Evolutionary conservation across 2,797 vertebrate species (phyloP).

Genomic region (Gobio occitaniae): DNA sequence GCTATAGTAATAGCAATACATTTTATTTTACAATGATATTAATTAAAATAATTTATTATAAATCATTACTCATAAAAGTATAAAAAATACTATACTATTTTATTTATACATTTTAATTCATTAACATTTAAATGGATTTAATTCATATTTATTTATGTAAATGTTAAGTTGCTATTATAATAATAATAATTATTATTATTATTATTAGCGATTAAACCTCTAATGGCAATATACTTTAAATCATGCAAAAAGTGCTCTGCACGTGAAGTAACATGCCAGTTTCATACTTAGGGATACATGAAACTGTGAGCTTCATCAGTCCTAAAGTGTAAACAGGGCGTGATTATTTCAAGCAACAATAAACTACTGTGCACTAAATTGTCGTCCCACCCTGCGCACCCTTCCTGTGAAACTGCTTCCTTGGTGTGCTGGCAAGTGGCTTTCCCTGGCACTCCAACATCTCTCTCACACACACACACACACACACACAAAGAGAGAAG

Average conservation of each 20-base stretch:
- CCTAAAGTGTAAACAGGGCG: conserved; percentile 1
- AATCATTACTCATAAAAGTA: background rate
- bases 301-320: background rate
- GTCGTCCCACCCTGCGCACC: background rate
- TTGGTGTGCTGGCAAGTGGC: background rate
- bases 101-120: background rate
- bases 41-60: background rate
- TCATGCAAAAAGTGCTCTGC: background rate
- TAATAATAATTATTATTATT: no score
- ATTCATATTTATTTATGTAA: background rate
- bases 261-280: background rate
- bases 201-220: background rate
- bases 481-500: background rate
- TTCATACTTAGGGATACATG: background rate
- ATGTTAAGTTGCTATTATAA: background rate
- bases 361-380: conserved; percentile 28
- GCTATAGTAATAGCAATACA: background rate
- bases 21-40: background rate
- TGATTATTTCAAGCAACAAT: conserved; percentile 39
- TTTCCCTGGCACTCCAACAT: background rate
- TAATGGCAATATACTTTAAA: background rate
- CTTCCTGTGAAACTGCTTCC: conserved; percentile 23
- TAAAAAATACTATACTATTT: background rate
- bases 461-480: background rate
- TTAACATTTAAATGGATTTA: background rate